Base-by-base conservation (phyloP, 2,888 invertebrate genomes). In the Phragmatobia fuliginosa region DNA sequence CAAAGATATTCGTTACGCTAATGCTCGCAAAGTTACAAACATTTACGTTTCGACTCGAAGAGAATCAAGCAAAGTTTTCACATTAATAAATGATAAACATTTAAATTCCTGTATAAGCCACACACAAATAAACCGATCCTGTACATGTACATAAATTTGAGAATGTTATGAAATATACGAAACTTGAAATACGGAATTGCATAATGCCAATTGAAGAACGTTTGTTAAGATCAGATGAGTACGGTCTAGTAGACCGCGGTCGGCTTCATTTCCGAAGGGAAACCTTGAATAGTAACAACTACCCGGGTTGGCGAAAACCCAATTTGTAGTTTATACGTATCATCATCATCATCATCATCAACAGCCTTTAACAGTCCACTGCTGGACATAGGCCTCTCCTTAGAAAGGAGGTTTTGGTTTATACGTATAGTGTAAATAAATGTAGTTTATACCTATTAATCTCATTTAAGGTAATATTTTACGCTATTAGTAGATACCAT, bases 141-240 rank as follows among this genome's bases (percentile, higher is more conserved):
- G 81, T 77, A 79, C 78, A 80, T 74, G 74, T 82, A 78, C 78
- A 81, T 77, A 78, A 79, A 80, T 72, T 75, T 74, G 80, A 28
- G 10, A 28, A 83, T 82, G 82, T 80, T 80, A 71, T 81, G 75
- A 75, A 74, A 72, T 78, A 32, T n/a, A 45, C 76, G 78, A 78
- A 77, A 83, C 84, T 85, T 89, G 89, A 88, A 89, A 89, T 87
- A 85, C 81, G 81, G 79, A 79, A 78, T 78, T n/a, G 45, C 41
- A n/a, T n/a, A n/a, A n/a, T n/a, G n/a, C n/a, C n/a, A 82, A 73
- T 70, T 74, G 77, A 81, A 80, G 36, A 77, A 76, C 79, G 82
- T 83, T 84, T 76, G 72, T 75, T 72, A 73, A 74, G 77, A 77
- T 68, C 71, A 80, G 77, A 71, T 67, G 80, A 78, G 72, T 71